Evolutionary conservation across 2,888 invertebrate species (phyloP).

Genomic region (Scaptomyza polygonia): DNA sequence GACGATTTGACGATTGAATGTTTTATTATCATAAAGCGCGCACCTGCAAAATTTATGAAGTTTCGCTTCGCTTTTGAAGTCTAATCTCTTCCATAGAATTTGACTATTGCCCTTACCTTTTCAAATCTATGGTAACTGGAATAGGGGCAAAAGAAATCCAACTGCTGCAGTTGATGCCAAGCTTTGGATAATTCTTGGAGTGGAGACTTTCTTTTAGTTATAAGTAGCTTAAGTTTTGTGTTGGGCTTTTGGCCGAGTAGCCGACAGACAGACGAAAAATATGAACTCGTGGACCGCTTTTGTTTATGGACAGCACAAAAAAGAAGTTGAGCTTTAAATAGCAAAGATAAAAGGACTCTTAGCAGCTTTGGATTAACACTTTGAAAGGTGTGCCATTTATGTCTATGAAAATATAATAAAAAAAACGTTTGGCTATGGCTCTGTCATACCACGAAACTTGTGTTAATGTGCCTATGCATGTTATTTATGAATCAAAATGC

Average conservation of each 20-base stretch:
- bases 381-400: background rate
- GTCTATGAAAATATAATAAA: no score
- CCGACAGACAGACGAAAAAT: background rate
- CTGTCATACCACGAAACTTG: background rate
- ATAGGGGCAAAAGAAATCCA: background rate
- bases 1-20: conserved; percentile 2
- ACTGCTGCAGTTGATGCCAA: conserved; percentile 45
- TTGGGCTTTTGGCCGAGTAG: conserved; percentile 7
- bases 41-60: conserved; percentile 36
- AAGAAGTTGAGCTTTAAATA: conserved; percentile 6
- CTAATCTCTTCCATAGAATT: conserved; percentile 26
- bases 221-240: conserved; percentile 63
- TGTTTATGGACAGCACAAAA: conserved; percentile 17
- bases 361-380: no score
- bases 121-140: conserved; percentile 11
- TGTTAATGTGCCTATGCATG: background rate
- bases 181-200: conserved; percentile 56
- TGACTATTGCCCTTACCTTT: conserved; percentile 23
- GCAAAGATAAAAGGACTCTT: no score
- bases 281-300: conserved; percentile 6
- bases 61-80: conserved; percentile 26
- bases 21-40: conserved; percentile 26
- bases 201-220: conserved; percentile 54
- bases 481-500: background rate
- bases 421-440: background rate